Evolutionary conservation across 2,797 vertebrate species (phyloP).

Genomic region (Coendou prehensilis): DNA sequence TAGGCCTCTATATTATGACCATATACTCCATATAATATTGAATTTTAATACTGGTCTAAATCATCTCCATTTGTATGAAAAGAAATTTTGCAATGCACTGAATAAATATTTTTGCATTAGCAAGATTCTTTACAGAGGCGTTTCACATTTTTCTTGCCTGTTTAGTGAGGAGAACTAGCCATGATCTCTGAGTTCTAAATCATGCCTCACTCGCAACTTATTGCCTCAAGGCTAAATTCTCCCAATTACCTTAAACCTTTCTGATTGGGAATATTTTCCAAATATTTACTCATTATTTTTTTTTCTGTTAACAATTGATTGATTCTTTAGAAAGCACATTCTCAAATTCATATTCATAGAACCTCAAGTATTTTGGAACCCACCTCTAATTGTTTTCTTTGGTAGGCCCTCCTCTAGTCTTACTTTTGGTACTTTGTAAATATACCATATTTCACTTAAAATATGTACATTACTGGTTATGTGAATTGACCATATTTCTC

Average conservation of each 20-base stretch:
- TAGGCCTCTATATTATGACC: not conserved
- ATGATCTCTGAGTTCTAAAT: not conserved
- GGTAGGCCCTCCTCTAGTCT: not conserved
- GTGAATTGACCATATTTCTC: not conserved
- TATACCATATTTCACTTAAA: not conserved
- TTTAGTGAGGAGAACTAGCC: not conserved
- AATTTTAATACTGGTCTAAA: slow-evolving; percentile 3
- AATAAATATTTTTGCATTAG: not conserved
- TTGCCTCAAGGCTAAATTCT: not conserved
- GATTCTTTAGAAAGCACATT: not conserved
- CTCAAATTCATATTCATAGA: slow-evolving; percentile 34
- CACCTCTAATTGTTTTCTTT: slow-evolving; percentile 18
- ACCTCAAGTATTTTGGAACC: not conserved
- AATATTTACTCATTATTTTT: slow-evolving; percentile 57
- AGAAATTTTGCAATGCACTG: not conserved
- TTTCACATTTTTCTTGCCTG: not conserved
- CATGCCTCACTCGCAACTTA: not conserved
- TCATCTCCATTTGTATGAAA: not conserved
- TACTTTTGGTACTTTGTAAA: slow-evolving; percentile 26
- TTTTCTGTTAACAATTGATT: slow-evolving; percentile 60
- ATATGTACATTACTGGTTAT: not conserved
- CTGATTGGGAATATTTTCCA: slow-evolving; percentile 57
- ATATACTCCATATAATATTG: not conserved
- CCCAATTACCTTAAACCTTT: slow-evolving; percentile 53
- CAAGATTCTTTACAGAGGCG: not conserved